Base-by-base conservation (phyloP, 2,113 vertebrate genomes). In the Empidonax alnorum region DNA sequence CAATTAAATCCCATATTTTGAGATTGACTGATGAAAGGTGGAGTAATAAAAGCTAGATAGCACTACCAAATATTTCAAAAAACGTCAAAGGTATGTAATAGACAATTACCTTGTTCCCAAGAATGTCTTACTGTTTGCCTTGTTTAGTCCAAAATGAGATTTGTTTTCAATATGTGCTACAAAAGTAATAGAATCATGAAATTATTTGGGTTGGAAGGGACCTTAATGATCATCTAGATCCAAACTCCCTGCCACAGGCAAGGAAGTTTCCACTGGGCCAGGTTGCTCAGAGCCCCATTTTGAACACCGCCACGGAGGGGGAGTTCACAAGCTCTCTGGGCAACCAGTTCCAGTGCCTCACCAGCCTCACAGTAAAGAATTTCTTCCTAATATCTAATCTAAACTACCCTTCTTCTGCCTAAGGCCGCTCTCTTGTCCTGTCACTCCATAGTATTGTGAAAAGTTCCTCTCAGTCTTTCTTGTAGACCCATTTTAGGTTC, bases 101-200 rank as follows among this genome's bases (percentile, higher is more conserved):
- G 15, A 27, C 30, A 85, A 14, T 46, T n/a, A 58, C 12, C 5
- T 79, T 35, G 25, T 16, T 80, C 53, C 35, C 30, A 80, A 46
- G 9, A 39, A 15, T 67, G n/a, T 63, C 52, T 65, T 78, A 78
- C 35, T 71, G 41, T 50, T 10, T 94, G 23, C 31, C 19, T 90
- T 55, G 31, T 80, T 56, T 84, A 76, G 19, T 53, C 67, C 19
- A 13, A 90, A 86, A 46, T 68, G 2, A 94, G 44, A 95, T 80
- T 95, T 90, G 14, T 92, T 93, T 95, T 91, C 83, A 58, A 24
- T 74, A 35, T 55, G 15, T 49, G 20, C 33, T 93, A 22, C 20
- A 69, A 55, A 75, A 30, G 41, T 47, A 9, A 41, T 35, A 12
- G n/a, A 75, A 75, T 59, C 46, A 67, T 4, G 18, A 59, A 37